Conservation (phyloP, 2,113 vertebrate species). For the Gasterosteus nipponicus region DNA sequence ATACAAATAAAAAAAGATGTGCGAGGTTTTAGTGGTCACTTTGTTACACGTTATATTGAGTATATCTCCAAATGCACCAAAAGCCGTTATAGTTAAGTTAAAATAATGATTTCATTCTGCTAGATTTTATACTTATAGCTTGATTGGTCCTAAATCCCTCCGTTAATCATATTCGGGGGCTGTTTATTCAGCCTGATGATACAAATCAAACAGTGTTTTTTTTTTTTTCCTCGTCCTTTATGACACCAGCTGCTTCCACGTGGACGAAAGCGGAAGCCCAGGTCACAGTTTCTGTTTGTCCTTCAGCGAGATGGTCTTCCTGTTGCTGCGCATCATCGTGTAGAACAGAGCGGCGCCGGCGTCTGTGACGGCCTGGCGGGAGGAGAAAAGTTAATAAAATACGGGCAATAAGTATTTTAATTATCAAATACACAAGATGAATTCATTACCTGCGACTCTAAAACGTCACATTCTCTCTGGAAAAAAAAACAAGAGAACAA, state of each 20-base stretch:
- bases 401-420: background rate
- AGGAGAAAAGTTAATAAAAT: conserved; percentile 4
- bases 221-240: conserved; percentile 10
- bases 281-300: conserved; percentile 37
- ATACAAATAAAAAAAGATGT: conserved; percentile 46
- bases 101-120: background rate
- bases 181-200: conserved; percentile 10
- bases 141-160: too few relatives aligned
- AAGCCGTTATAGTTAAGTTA: too few relatives aligned
- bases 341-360: conserved; percentile 74
- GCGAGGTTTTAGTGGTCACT: background rate
- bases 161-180: background rate
- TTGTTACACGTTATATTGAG: background rate
- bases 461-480: conserved; percentile 57
- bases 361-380: conserved; percentile 73
- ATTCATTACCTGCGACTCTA: conserved; percentile 70
- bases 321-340: conserved; percentile 76
- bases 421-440: background rate
- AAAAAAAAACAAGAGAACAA: background rate
- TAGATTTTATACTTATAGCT: background rate
- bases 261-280: conserved; percentile 28
- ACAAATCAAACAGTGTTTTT: conserved; percentile 13
- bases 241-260: conserved; percentile 21
- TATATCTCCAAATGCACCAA: background rate
- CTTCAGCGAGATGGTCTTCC: conserved; percentile 61